phyloP scores from a whole-genome alignment of 2,113 vertebrate species.

The Xenus cinereus region DNA sequence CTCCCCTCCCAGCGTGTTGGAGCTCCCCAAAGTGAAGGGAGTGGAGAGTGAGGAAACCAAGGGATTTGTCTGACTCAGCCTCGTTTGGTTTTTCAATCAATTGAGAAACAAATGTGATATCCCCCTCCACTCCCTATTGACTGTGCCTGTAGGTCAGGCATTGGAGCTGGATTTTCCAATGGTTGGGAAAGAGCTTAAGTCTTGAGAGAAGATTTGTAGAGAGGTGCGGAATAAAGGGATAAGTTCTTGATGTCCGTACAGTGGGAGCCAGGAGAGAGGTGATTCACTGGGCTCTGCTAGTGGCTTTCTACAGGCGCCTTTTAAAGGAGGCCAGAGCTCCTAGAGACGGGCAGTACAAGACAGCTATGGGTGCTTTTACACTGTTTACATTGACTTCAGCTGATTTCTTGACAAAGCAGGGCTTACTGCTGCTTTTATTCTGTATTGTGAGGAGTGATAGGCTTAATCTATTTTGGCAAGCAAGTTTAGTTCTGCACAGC shows the following conservation, averaged over 20 bases:
- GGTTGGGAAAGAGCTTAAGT: constrained; percentile 30
- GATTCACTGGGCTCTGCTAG: neutral
- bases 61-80: constrained; percentile 39
- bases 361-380: neutral
- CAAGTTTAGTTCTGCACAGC: neutral
- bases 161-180: constrained; percentile 18
- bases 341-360: neutral
- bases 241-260: neutral
- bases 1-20: neutral
- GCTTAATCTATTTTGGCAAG: neutral
- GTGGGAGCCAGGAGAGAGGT: neutral
- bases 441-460: neutral
- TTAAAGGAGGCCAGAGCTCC: neutral
- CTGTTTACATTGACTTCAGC: neutral
- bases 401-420: neutral
- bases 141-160: neutral
- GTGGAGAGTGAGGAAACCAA: constrained; percentile 16
- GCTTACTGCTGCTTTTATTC: neutral
- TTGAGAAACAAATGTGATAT: constrained; percentile 32
- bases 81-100: neutral
- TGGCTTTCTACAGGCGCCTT: neutral
- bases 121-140: neutral
- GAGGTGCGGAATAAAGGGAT: neutral
- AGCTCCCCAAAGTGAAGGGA: constrained; percentile 21
- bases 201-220: neutral